Evolutionary conservation across 2,113 vertebrate species (phyloP).

Genomic region (Austrofundulus limnaeus): DNA sequence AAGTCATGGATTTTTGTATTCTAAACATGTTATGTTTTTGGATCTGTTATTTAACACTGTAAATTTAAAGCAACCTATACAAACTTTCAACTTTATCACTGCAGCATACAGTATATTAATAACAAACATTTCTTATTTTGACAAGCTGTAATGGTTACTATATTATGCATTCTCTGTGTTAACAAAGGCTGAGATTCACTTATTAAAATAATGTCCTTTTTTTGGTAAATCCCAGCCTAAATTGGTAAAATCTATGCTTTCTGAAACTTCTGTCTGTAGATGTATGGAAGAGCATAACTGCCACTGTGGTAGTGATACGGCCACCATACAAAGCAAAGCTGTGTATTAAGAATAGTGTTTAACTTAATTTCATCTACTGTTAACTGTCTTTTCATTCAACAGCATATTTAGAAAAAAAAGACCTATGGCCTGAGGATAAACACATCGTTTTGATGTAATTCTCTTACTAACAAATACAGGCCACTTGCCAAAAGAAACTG

Average conservation of each 20-base stretch:
- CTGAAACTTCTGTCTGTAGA: no score
- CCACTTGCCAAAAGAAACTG: slow-evolving; percentile 59
- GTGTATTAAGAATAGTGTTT: slow-evolving; percentile 3
- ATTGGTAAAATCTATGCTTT: background rate
- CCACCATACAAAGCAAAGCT: slow-evolving; percentile 21
- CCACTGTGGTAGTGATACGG: slow-evolving; percentile 1
- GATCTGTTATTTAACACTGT: background rate
- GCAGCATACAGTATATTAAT: no score
- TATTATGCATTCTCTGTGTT: background rate
- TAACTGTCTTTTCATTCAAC: slow-evolving; percentile 55
- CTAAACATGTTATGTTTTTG: slow-evolving; percentile 2
- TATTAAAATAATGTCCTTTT: background rate
- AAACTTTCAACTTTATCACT: background rate
- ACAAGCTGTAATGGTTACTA: background rate
- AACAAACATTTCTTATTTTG: background rate
- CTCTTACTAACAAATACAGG: slow-evolving; percentile 74
- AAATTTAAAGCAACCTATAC: background rate
- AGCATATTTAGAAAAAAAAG: slow-evolving; percentile 58
- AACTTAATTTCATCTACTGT: slow-evolving; percentile 24
- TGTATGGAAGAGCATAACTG: no score
- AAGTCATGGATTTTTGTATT: background rate
- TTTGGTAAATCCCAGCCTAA: background rate
- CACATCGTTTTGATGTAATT: slow-evolving; percentile 70
- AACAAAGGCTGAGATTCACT: background rate
- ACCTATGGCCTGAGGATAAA: slow-evolving; percentile 55